These are phyloP conservation scores for Plebejus argus DNA, from an alignment of 2,888 invertebrate species.

Conservation along the genomic window DNA sequence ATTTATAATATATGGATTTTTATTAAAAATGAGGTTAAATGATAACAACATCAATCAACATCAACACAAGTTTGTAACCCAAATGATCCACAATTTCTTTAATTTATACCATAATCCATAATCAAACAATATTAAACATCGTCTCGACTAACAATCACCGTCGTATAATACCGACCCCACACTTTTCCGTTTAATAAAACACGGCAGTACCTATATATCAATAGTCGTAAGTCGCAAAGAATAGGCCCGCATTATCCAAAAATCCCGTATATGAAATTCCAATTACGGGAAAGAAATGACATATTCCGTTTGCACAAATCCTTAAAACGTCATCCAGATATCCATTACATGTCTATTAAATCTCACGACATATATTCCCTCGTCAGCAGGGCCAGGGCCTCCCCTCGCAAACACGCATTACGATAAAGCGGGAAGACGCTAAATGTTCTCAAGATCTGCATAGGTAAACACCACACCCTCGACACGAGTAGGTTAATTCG, in stretches of 20 bases:
- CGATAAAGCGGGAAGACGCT: constrained; percentile 78
- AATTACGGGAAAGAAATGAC: constrained; percentile 76
- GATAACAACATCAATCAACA: not conserved
- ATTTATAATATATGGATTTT: no score
- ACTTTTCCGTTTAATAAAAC: constrained; percentile 1
- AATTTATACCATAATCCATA: not conserved
- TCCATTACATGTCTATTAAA: constrained; percentile 82
- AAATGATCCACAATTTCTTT: not conserved
- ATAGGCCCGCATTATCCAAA: constrained; percentile 68
- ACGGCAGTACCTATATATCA: constrained; percentile 37
- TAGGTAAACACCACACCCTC: constrained; percentile 65
- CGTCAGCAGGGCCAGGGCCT: constrained; percentile 72
- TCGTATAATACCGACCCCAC: constrained; percentile 15
- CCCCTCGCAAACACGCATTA: constrained; percentile 80
- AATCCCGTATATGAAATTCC: constrained; percentile 78
- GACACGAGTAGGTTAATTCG: constrained; percentile 26
- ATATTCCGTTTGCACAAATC: constrained; percentile 81
- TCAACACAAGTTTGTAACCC: not conserved
- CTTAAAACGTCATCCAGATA: constrained; percentile 81
- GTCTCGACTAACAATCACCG: not conserved
- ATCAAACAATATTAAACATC: constrained; percentile 1
- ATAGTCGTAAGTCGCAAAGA: constrained; percentile 48
- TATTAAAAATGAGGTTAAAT: not conserved
- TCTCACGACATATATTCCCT: constrained; percentile 80
- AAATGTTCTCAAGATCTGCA: constrained; percentile 79